Percentiles rank a stretch among this genome's conserved stretches.
Evolutionary conservation across 2,113 vertebrate genomes (phyloP).

Genomic region (Anguilla japonica): DNA sequence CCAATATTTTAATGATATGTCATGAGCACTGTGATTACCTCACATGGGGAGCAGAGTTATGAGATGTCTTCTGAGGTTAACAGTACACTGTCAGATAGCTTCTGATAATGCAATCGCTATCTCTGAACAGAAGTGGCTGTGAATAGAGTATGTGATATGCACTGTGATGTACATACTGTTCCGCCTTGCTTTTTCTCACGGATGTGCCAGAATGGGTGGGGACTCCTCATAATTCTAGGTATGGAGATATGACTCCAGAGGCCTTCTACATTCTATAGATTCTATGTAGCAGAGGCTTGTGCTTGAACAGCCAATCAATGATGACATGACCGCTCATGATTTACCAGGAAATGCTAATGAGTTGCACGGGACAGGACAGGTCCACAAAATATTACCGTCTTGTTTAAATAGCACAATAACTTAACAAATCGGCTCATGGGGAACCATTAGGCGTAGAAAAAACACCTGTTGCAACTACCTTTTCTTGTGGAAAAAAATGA

Average conservation of each 20-base stretch:
- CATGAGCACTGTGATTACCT: background rate
- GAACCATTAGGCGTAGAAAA: no score
- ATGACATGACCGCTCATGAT: background rate
- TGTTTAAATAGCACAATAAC: no score
- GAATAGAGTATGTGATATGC: background rate
- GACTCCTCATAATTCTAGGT: background rate
- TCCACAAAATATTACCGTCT: no score
- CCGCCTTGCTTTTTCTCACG: background rate
- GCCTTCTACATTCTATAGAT: background rate
- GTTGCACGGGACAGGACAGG: background rate
- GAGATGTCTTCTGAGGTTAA: background rate
- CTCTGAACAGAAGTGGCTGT: background rate
- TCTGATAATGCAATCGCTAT: background rate
- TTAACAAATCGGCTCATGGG: no score
- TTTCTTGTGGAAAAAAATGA: no score
- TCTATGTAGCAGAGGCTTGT: background rate
- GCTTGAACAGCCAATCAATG: background rate
- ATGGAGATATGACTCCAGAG: background rate
- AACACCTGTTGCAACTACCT: no score
- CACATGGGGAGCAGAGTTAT: background rate
- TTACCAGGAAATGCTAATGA: slow-evolving; percentile 9
- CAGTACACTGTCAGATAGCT: background rate
- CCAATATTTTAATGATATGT: background rate
- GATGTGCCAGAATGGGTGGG: background rate
- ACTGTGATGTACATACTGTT: background rate